Conservation (phyloP, 1,140 invertebrate genomes). For the Sogatella furcifera region DNA sequence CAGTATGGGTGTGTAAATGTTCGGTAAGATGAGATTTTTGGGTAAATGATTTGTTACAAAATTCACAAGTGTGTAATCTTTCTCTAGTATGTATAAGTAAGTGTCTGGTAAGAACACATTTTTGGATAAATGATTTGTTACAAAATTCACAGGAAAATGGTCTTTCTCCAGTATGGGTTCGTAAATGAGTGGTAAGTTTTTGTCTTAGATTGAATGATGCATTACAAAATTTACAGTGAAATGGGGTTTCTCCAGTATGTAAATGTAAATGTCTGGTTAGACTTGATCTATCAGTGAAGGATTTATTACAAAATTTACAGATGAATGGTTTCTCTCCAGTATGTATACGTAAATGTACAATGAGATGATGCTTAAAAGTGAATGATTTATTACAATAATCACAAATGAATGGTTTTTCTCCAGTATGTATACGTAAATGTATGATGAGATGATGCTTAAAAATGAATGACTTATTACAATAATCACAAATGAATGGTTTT, state of each 20-base stretch:
- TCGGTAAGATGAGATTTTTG: no score
- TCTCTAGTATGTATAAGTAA: constrained; percentile 11
- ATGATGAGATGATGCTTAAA: no score
- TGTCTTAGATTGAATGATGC: no score
- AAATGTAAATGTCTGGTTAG: no score
- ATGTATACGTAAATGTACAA: no score
- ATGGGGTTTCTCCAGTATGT: constrained; percentile 53
- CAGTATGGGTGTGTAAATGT: constrained; percentile 15
- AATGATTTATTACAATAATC: constrained; percentile 24
- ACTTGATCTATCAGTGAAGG: no score
- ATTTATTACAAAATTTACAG: no score
- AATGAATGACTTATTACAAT: constrained; percentile 20
- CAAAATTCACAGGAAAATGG: constrained; percentile 22
- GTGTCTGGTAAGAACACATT: no score
- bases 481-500: constrained; percentile 38
- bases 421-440: constrained; percentile 38
- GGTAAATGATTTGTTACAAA: constrained; percentile 34
- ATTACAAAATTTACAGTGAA: constrained; percentile 35
- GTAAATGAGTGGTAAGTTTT: no score
- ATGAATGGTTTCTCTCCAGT: no score
- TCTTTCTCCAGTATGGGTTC: no score
- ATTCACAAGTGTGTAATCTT: constrained; percentile 33
- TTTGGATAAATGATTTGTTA: constrained; percentile 25
- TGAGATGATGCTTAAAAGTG: no score
- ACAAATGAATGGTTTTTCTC: constrained; percentile 47